phyloP scores from a whole-genome alignment of 2,888 invertebrate genomes.

The Apomyelois bistriatella region DNA sequence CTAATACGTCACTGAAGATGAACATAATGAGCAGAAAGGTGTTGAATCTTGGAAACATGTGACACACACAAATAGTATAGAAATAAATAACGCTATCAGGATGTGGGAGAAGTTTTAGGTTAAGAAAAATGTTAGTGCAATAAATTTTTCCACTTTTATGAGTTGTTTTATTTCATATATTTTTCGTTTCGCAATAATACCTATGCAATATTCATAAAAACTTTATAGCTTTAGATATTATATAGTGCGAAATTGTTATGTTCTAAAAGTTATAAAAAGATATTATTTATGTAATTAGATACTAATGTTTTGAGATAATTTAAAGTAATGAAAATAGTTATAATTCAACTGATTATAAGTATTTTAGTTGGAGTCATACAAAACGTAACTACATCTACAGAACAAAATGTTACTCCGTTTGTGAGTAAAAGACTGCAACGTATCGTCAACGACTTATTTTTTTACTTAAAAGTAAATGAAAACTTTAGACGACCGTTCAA shows the following conservation, averaged over 20 bases:
- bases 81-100: slow-evolving; percentile 21
- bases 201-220: neutral
- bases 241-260: neutral
- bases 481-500: neutral
- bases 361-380: neutral
- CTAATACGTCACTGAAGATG: slow-evolving; percentile 18
- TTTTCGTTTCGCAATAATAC: slow-evolving; percentile 20
- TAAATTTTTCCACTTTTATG: slow-evolving; percentile 20
- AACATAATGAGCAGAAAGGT: neutral
- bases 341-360: neutral
- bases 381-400: neutral
- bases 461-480: neutral
- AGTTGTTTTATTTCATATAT: slow-evolving; percentile 18
- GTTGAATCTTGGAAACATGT: neutral
- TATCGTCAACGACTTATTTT: neutral
- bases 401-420: neutral
- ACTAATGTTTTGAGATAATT: neutral
- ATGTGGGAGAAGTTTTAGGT: neutral
- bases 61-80: slow-evolving; percentile 19
- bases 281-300: neutral
- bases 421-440: neutral
- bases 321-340: neutral
- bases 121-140: slow-evolving; percentile 17
- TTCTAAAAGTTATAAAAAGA: neutral
- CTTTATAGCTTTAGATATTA: neutral